Conservation (phyloP, 2,113 vertebrate species). For the Ascaphus truei region DNA sequence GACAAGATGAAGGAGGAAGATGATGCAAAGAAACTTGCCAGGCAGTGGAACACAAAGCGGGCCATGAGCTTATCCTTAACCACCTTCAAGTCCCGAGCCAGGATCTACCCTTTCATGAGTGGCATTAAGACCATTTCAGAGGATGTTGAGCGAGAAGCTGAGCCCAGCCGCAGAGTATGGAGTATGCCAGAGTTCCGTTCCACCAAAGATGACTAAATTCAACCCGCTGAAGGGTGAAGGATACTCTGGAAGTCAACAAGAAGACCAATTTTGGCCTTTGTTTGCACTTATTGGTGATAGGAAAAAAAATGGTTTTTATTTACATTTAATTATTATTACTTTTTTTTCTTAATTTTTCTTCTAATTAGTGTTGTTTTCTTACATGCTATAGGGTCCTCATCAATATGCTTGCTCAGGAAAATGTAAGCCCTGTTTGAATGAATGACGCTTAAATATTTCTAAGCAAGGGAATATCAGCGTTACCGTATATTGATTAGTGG, state of each 20-base stretch:
- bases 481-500: too few species aligned
- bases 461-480: too few species aligned
- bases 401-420: too few species aligned
- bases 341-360: too few species aligned
- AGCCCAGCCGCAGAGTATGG: conserved; percentile 71
- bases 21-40: conserved; percentile 73
- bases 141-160: conserved; percentile 80
- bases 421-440: too few species aligned
- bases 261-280: neutral
- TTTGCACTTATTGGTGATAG: neutral
- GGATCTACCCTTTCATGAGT: conserved; percentile 86
- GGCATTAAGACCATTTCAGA: conserved; percentile 88
- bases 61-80: conserved; percentile 74
- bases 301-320: neutral
- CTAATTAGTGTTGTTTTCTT: too few species aligned
- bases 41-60: conserved; percentile 86
- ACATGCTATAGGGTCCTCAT: too few species aligned
- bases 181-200: conserved; percentile 88
- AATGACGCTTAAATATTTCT: too few species aligned
- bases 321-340: too few species aligned
- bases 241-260: neutral
- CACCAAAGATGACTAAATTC: conserved; percentile 60
- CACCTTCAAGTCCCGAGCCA: conserved; percentile 77
- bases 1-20: conserved; percentile 83
- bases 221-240: too few species aligned